Evolutionary conservation across 2,888 invertebrate genomes (phyloP), one percentile per base, ranked within the genome.

Genomic region (Aphrophora alni): DNA sequence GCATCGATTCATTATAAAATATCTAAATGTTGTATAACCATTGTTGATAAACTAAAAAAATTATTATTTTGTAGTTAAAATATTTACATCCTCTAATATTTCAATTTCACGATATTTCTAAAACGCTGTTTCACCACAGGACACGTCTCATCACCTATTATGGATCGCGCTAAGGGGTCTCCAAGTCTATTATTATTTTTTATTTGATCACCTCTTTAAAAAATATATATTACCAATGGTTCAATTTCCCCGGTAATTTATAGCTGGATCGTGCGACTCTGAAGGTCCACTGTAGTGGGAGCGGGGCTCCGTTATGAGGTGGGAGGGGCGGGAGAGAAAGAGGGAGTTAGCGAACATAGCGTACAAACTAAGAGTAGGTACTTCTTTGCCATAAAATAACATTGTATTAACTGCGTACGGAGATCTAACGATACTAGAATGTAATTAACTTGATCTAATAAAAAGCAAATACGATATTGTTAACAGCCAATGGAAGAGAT

Each of bases 181-280:
- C 70, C 33, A 24, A 75, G 24, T 75, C 76, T 80, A 69, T 81
- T 77, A 81, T 81, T 81, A 81, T 81, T 81, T 81, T 81, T 81
- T 81, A 81, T 81, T 81, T 81, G 77, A 81, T 81, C 81, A 73
- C 74, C 81, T 81, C 81, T 81, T 81, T 81, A 81, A 71, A 81
- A 81, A 81, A 81, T 81, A 77, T 81, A 78, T 81, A 81, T 81
- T 81, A 81, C 59, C 72, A 77, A 77, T 74, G 81, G 76, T 81
- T 81, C 81, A 81, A 81, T 81, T 81, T 81, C 72, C 74, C 26
- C 17, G 26, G 76, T 81, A 81, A 81, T 81, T 81, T 81, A 81
- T 81, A 68, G 81, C 74, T 38, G 68, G 77, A 69, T 81, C 81
- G 81, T 81, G 80, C 80, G 51, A 51, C 51, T 70, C 26, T 33